Evolutionary conservation across 1,140 invertebrate genomes (phyloP).

Genomic region (Coelopa frigida): DNA sequence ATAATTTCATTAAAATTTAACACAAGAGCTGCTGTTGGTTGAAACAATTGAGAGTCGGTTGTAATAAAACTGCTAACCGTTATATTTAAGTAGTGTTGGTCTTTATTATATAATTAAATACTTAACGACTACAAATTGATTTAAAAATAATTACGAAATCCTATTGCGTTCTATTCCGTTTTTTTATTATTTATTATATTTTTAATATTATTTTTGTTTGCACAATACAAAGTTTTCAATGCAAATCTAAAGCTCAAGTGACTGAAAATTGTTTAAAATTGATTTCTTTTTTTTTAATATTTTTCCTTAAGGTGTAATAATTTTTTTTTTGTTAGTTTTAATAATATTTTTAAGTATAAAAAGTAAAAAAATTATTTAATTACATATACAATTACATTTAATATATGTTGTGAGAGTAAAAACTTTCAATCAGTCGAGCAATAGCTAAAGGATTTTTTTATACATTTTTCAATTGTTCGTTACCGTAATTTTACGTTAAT

Average conservation of each 20-base stretch:
- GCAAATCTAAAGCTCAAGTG: conserved; percentile 40
- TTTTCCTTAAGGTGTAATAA: background rate
- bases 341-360: conserved; percentile 2
- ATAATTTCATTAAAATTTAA: no score
- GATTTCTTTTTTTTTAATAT: conserved; percentile 7
- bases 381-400: no score
- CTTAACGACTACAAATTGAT: background rate
- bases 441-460: conserved; percentile 19
- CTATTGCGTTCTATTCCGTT: no score
- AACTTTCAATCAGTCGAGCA: conserved; percentile 43
- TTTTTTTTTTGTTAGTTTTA: conserved; percentile 4
- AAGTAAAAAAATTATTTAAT: no score
- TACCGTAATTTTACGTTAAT: background rate
- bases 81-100: no score
- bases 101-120: no score
- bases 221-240: conserved; percentile 9
- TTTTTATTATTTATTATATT: background rate
- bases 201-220: conserved; percentile 9
- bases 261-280: conserved; percentile 25
- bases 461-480: conserved; percentile 3
- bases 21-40: conserved; percentile 7
- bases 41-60: no score
- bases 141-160: conserved; percentile 6
- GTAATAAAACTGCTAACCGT: no score
- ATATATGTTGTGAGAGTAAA: no score